Evolutionary conservation across 2,888 invertebrate genomes (phyloP).

Genomic region (Oxytorus armatus): DNA sequence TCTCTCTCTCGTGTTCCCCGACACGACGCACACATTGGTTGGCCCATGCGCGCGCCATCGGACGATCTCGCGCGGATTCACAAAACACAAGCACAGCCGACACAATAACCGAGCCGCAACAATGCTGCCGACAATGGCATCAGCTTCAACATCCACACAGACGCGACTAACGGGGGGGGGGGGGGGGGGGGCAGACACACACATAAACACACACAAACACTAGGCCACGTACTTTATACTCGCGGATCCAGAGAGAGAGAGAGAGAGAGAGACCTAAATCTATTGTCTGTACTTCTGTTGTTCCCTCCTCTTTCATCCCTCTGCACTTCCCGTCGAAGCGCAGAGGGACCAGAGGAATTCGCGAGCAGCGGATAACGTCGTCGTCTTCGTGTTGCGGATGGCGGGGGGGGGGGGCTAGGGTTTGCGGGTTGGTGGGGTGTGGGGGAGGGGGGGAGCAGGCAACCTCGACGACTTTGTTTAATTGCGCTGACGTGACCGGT

Average conservation of each 20-base stretch:
- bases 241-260: slow-evolving; percentile 31
- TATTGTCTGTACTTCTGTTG: slow-evolving; percentile 82
- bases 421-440: too few species aligned
- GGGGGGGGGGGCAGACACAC: too few species aligned
- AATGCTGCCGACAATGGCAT: slow-evolving; percentile 70
- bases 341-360: slow-evolving; percentile 54
- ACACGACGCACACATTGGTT: too few species aligned
- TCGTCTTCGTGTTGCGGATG: slow-evolving; percentile 27
- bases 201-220: slow-evolving; percentile 12
- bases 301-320: slow-evolving; percentile 70
- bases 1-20: too few species aligned
- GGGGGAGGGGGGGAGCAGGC: too few species aligned
- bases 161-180: slow-evolving; percentile 18
- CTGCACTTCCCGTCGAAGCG: slow-evolving; percentile 23
- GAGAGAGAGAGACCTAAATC: slow-evolving; percentile 74
- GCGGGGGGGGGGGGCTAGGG: too few species aligned
- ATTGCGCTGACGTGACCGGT: slow-evolving; percentile 45
- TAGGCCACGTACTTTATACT: slow-evolving; percentile 47
- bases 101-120: slow-evolving; percentile 81
- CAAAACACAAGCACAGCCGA: slow-evolving; percentile 80
- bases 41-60: slow-evolving; percentile 18
- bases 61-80: slow-evolving; percentile 78
- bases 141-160: slow-evolving; percentile 39
- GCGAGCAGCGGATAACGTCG: slow-evolving; percentile 15
- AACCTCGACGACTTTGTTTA: slow-evolving; percentile 59